Base-by-base conservation (phyloP, 2,113 vertebrate species). In the Trematocara zebra region DNA sequence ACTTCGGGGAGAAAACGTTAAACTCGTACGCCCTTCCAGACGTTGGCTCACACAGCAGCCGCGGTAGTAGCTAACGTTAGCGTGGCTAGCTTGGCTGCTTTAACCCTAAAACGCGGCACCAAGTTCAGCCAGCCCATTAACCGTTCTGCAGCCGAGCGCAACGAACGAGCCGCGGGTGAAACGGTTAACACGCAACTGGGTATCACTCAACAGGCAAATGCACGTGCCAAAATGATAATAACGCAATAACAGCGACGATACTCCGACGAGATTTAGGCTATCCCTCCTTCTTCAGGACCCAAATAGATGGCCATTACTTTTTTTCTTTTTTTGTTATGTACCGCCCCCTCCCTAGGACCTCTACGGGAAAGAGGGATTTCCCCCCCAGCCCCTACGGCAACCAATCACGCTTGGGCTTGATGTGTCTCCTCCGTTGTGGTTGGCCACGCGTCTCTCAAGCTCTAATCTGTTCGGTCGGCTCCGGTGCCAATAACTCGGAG, bases 231-330 rank as follows among this genome's bases (percentile, higher is more conserved):
- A 80, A 52, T 40, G 8, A 33, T 51, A 15, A 76, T 87, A 92
- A 88, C 64, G 85, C 84, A 76, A 76, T 72, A 76, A 64, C 83
- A 90, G 85, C 80, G 72, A 87, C 81, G 64, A 53, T 82, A 82
- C 83, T 87, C 80, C 83, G 86, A 92, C 87, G 47, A 90, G 54
- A 94, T 94, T 88, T 85, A 81, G 44, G 82, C 82, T 85, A 93
- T 90, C 83, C 90, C 88, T 90, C 83, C 85, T 90, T 94, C 86
- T 85, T 84, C 95, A 82, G 89, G 89, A 95, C 92, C 95, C 92
- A 95, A 95, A 95, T 95, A 95, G 91, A 95, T 93, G 84, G 94
- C 93, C 94, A 95, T 96, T 95, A 96, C 94, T 96, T 95, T 76
- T 94, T 92, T 92, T 93, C 89, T 89, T 20, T 64, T 69, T 92